Percentiles rank a stretch among this genome's conserved stretches.
These are phyloP conservation scores for Linurgus olivaceus DNA, from an alignment of 2,797 vertebrate species.

Conservation along the genomic window DNA sequence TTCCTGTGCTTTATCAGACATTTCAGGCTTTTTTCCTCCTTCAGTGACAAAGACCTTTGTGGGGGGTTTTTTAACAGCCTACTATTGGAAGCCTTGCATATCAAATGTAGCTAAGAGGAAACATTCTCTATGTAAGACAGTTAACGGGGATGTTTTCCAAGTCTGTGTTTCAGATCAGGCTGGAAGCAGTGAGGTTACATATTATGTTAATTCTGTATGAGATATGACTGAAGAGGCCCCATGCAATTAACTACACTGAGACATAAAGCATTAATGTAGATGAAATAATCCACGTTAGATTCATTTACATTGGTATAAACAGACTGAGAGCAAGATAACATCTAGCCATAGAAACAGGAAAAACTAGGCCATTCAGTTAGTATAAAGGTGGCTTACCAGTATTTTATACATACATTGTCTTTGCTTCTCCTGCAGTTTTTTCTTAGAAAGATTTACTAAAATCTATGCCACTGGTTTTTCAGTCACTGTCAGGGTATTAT, in stretches of 20 bases:
- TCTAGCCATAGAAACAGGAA: neutral
- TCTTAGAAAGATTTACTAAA: neutral
- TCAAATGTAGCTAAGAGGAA: neutral
- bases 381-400: neutral
- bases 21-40: neutral
- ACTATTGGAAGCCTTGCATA: neutral
- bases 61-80: neutral
- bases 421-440: neutral
- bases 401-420: neutral
- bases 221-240: neutral
- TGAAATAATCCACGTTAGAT: neutral
- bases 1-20: slow-evolving; percentile 36
- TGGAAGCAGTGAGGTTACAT: neutral
- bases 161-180: neutral
- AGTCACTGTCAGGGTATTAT: neutral
- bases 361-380: neutral
- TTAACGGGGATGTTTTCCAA: neutral
- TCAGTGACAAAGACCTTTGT: neutral
- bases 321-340: neutral
- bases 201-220: neutral
- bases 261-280: neutral
- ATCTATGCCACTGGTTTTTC: neutral
- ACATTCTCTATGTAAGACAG: neutral
- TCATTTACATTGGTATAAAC: neutral
- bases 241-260: neutral